These are phyloP conservation scores for Hoplostethus atlanticus DNA, from an alignment of 2,797 vertebrate genomes.

Conservation along the genomic window DNA sequence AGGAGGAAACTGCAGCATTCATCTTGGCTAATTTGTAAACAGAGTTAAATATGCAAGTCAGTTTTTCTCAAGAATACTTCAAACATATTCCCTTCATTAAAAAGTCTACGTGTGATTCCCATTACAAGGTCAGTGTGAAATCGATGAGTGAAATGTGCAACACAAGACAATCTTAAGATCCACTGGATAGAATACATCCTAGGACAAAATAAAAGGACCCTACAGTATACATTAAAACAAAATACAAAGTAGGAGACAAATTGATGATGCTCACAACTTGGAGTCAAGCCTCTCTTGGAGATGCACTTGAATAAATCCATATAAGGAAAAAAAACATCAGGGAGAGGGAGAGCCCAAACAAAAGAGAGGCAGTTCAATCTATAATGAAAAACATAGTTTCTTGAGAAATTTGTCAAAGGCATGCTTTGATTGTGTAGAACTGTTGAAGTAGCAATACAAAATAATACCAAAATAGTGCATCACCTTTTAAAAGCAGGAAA, in stretches of 20 bases:
- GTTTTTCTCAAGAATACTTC: conserved; percentile 73
- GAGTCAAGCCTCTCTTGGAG: conserved; percentile 55
- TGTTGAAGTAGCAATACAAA: conserved; percentile 42
- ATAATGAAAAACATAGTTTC: conserved; percentile 13
- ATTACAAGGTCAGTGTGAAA: conserved; percentile 80
- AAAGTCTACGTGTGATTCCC: conserved; percentile 64
- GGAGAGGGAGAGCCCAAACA: conserved; percentile 37
- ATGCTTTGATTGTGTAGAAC: conserved; percentile 60
- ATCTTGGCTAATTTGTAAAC: conserved; percentile 86
- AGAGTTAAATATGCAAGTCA: conserved; percentile 82
- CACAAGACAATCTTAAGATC: conserved; percentile 71
- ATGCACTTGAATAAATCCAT: conserved; percentile 56
- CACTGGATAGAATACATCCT: conserved; percentile 56
- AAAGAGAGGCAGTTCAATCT: conserved; percentile 20
- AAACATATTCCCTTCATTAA: conserved; percentile 80
- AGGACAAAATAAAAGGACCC: conserved; percentile 54
- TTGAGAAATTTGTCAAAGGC: conserved; percentile 47
- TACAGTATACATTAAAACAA: conserved; percentile 45
- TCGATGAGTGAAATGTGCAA: conserved; percentile 77
- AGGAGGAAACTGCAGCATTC: conserved; percentile 84
- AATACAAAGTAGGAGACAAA: conserved; percentile 34
- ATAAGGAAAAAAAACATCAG: conserved; percentile 38
- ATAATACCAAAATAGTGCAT: conserved; percentile 60
- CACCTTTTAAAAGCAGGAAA: conserved; percentile 36
- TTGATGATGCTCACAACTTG: conserved; percentile 36